Percentiles rank a stretch among this genome's conserved stretches.
Evolutionary conservation across 2,113 vertebrate species (phyloP).

Genomic region (Dipodomys merriami): DNA sequence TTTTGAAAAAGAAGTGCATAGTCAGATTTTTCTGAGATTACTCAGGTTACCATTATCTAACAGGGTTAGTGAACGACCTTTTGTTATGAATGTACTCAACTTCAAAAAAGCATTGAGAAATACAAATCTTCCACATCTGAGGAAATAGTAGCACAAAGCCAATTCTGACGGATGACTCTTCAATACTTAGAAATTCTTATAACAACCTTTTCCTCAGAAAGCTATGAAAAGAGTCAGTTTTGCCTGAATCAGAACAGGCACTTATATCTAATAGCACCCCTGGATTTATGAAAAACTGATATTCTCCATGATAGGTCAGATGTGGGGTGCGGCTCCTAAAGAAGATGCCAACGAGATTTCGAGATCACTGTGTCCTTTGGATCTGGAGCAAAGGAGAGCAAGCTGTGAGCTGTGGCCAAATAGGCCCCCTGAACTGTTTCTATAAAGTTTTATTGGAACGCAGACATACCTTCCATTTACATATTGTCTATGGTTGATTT

Average conservation of each 20-base stretch:
- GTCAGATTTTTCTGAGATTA: conserved; percentile 36
- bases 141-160: conserved; percentile 50
- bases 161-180: conserved; percentile 67
- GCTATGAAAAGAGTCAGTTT: conserved; percentile 71
- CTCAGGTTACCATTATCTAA: neutral
- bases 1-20: neutral
- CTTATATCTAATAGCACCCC: conserved; percentile 51
- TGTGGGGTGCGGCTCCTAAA: conserved; percentile 38
- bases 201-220: conserved; percentile 63
- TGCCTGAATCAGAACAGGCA: conserved; percentile 69
- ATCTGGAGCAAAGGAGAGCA: neutral
- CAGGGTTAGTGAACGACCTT: neutral
- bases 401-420: neutral
- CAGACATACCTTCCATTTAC: conserved; percentile 13
- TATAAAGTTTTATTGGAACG: conserved; percentile 71
- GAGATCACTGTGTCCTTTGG: conserved; percentile 38
- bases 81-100: neutral
- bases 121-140: conserved; percentile 43
- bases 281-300: conserved; percentile 52
- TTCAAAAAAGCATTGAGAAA: conserved; percentile 1
- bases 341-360: neutral
- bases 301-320: conserved; percentile 61
- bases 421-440: neutral
- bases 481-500: conserved; percentile 4
- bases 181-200: conserved; percentile 56